Evolutionary conservation across 1,140 invertebrate genomes (phyloP).

Genomic region (Drosophila simulans): DNA sequence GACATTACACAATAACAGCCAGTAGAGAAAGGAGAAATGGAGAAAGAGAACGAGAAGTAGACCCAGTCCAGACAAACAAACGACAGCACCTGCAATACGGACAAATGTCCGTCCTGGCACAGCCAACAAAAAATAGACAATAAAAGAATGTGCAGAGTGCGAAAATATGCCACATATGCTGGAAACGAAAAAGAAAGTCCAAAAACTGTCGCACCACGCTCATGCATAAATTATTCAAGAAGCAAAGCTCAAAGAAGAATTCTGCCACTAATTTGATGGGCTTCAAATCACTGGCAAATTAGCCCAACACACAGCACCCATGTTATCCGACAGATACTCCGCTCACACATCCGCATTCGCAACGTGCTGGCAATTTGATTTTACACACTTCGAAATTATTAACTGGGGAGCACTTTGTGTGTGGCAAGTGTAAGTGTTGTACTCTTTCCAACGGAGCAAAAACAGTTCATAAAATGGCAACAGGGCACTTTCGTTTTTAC

Average conservation of each 20-base stretch:
- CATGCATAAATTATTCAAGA: slow-evolving; percentile 62
- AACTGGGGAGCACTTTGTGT: slow-evolving; percentile 83
- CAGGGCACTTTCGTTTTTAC: slow-evolving; percentile 77
- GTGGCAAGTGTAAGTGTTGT: slow-evolving; percentile 64
- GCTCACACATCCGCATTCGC: slow-evolving; percentile 19
- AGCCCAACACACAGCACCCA: slow-evolving; percentile 29
- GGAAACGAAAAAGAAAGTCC: background rate
- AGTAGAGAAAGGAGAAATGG: slow-evolving; percentile 21
- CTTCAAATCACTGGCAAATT: slow-evolving; percentile 55
- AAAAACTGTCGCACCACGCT: slow-evolving; percentile 44
- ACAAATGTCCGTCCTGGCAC: slow-evolving; percentile 58
- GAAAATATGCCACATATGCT: slow-evolving; percentile 77
- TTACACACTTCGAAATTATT: slow-evolving; percentile 78
- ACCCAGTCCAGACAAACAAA: slow-evolving; percentile 65
- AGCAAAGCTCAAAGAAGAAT: slow-evolving; percentile 25
- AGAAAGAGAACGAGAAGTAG: slow-evolving; percentile 8
- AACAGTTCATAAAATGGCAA: slow-evolving; percentile 79
- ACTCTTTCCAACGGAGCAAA: slow-evolving; percentile 14
- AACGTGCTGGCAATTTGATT: slow-evolving; percentile 70
- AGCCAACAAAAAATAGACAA: slow-evolving; percentile 27
- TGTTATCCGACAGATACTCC: slow-evolving; percentile 28
- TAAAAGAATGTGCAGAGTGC: slow-evolving; percentile 58
- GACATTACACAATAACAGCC: slow-evolving; percentile 54
- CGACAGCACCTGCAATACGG: slow-evolving; percentile 81
- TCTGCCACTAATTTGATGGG: slow-evolving; percentile 58